Conservation (phyloP, 2,113 vertebrate species). For the Paraplagusia blochii region DNA sequence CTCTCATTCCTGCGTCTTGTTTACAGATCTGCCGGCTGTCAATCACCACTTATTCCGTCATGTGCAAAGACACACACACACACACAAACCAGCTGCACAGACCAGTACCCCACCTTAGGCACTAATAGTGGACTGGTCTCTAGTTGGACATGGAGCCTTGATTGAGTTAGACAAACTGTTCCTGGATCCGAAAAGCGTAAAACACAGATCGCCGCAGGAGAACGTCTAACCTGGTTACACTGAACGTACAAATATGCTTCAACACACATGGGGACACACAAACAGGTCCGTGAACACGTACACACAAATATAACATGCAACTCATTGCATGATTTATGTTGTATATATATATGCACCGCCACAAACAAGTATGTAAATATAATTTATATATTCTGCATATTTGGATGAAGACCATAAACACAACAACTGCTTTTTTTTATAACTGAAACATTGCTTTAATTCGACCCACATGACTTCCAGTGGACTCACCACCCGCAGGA, state of each 20-base stretch:
- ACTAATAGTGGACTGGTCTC: constrained; percentile 23
- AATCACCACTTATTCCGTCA: constrained; percentile 40
- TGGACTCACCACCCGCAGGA: too few species aligned
- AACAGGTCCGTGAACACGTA: constrained; percentile 34
- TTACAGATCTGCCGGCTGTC: constrained; percentile 57
- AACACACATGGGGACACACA: constrained; percentile 16
- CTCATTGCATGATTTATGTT: too few species aligned
- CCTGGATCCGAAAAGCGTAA: constrained; percentile 22
- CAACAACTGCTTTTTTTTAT: too few species aligned
- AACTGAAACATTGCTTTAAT: too few species aligned
- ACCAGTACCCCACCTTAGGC: constrained; percentile 37
- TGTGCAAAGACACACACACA: constrained; percentile 3
- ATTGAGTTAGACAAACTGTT: constrained; percentile 42
- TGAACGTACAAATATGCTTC: constrained; percentile 44
- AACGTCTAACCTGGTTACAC: constrained; percentile 39
- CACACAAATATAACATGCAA: constrained; percentile 17
- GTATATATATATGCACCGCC: neutral
- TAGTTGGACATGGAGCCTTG: constrained; percentile 26
- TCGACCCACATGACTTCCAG: too few species aligned
- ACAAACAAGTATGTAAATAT: constrained; percentile 5
- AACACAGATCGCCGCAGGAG: constrained; percentile 34
- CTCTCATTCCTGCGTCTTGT: constrained; percentile 35
- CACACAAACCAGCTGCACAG: constrained; percentile 4
- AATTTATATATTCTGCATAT: constrained; percentile 3
- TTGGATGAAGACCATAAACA: constrained; percentile 16